Conservation (phyloP, 2,113 vertebrate genomes). For the Indicator maculatus region DNA sequence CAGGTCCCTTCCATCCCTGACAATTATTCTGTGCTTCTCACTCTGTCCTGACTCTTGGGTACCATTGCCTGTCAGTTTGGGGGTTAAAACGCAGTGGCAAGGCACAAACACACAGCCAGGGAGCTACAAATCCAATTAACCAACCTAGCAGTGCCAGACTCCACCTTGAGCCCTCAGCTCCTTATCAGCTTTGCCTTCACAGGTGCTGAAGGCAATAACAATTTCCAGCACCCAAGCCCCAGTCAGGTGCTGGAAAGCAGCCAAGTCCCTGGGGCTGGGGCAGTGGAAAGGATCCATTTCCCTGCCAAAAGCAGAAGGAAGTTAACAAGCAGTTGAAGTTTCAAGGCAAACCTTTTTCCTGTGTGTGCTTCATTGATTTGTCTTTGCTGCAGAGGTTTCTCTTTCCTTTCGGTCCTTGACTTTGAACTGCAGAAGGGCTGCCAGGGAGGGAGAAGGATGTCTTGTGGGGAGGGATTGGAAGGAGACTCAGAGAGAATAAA, state of each 20-base stretch:
- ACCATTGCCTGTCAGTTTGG: background rate
- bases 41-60: background rate
- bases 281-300: constrained; percentile 18
- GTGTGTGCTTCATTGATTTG: background rate
- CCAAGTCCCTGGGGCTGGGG: background rate
- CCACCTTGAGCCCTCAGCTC: background rate
- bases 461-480: background rate
- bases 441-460: background rate
- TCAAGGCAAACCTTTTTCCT: background rate
- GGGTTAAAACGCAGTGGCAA: background rate
- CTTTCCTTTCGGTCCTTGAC: background rate
- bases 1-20: too few species aligned
- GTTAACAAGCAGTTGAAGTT: constrained; percentile 44
- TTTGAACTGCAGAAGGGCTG: background rate
- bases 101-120: background rate
- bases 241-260: background rate
- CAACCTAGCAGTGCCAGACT: background rate
- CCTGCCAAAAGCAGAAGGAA: constrained; percentile 20
- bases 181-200: constrained; percentile 5
- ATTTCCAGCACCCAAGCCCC: background rate
- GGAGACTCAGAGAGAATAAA: background rate
- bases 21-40: too few species aligned
- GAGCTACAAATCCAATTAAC: constrained; percentile 7
- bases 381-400: background rate
- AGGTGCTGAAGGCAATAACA: constrained; percentile 25